A percentile compares a stretch with the other conserved stretches of the same genome.
These are phyloP conservation scores for Paralichthys olivaceus DNA, from an alignment of 2,113 vertebrate genomes.

Conservation along the genomic window DNA sequence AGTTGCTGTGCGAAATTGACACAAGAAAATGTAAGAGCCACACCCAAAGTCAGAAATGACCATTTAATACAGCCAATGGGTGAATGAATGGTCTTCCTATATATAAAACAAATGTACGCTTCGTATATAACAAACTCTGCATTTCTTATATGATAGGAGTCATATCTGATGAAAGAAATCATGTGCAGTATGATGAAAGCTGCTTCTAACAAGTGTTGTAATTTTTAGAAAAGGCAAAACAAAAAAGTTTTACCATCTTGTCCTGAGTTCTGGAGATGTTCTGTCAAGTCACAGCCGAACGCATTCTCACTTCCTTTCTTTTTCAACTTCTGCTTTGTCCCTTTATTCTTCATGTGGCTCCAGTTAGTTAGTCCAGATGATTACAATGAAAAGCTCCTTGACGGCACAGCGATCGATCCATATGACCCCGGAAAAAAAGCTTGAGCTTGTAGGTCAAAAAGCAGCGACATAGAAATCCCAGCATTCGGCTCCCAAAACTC, in stretches of 20 bases:
- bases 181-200: background rate
- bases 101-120: slow-evolving; percentile 52
- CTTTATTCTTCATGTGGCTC: slow-evolving; percentile 99
- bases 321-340: slow-evolving; percentile 94
- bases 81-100: slow-evolving; percentile 58
- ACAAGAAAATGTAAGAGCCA: slow-evolving; percentile 66
- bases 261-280: slow-evolving; percentile 94
- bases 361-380: slow-evolving; percentile 73
- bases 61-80: slow-evolving; percentile 60
- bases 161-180: background rate
- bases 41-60: slow-evolving; percentile 73
- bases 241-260: slow-evolving; percentile 91
- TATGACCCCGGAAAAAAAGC: slow-evolving; percentile 55
- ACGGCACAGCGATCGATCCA: slow-evolving; percentile 66
- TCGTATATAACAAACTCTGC: slow-evolving; percentile 18
- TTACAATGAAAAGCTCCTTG: slow-evolving; percentile 64
- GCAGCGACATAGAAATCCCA: slow-evolving; percentile 60
- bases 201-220: background rate
- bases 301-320: slow-evolving; percentile 93
- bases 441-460: slow-evolving; percentile 47
- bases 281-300: slow-evolving; percentile 96
- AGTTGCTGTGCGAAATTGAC: slow-evolving; percentile 58
- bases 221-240: slow-evolving; percentile 5
- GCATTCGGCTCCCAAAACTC: slow-evolving; percentile 69
- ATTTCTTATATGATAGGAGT: background rate